phyloP scores from a whole-genome alignment of 2,113 vertebrate genomes.

The Rhinopithecus roxellana region DNA sequence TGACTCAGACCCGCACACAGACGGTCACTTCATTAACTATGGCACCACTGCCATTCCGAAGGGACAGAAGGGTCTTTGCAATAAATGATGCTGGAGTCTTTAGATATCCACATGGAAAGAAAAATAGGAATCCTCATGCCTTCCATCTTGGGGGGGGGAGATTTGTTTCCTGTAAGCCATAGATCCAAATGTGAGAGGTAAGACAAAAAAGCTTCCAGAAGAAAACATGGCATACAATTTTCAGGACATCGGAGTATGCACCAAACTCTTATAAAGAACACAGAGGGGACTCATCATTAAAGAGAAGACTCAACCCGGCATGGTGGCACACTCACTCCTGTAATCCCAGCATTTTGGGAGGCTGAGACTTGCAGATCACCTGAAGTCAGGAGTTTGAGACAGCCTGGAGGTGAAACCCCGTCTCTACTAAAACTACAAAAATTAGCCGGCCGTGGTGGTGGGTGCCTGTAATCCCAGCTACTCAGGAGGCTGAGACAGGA shows the following conservation, averaged over 20 bases:
- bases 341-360: too few species aligned
- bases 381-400: too few species aligned
- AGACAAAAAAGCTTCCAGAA: neutral
- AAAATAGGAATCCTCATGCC: neutral
- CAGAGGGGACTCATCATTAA: neutral
- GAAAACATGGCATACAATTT: neutral
- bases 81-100: neutral
- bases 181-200: neutral
- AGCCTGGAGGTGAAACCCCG: too few species aligned
- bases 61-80: neutral
- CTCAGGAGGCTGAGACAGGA: too few species aligned
- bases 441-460: too few species aligned
- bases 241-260: neutral
- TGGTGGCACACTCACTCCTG: too few species aligned
- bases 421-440: too few species aligned
- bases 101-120: neutral
- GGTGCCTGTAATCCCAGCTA: too few species aligned
- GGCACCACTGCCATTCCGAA: accelerated
- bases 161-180: too few species aligned
- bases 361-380: too few species aligned
- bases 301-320: neutral
- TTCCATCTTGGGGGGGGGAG: neutral
- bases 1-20: neutral
- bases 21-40: neutral
- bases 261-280: accelerated